Evolutionary conservation across 2,797 vertebrate genomes (phyloP), one percentile per base, ranked within the genome.

Genomic region (Carduelis carduelis): DNA sequence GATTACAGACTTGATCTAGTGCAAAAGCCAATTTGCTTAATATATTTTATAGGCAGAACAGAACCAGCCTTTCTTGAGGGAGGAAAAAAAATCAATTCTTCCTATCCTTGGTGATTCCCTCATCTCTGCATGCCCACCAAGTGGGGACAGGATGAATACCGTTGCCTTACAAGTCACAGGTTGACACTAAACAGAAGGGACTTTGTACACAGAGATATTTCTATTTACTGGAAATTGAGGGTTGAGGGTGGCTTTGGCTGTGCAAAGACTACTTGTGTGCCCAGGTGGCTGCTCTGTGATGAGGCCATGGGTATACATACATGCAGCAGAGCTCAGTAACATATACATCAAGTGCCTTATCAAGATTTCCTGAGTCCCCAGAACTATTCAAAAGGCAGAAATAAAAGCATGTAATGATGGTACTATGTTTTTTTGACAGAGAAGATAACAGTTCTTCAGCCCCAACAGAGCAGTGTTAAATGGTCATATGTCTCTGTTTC

Each of bases 1-100:
- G 71, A 70, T 76, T 89, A 91, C 80, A 59, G 63, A 63, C 55
- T 93, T 95, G 63, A 90, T 79, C 74, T 90, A 74, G 70, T 2
- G 52, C 43, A 68, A 94, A 96, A 88, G 43, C n/a, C 65, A 90
- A 70, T 84, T 94, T 84, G 39, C 44, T 72, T 82, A 46, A 93
- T 35, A 27, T 56, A 28, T 87, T 95, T 95, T 84, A 81, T 35
- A 66, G 35, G 46, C 84, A 79, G 59, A 94, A 93, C 14, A 83
- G 74, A 87, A 76, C 12, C 17, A 76, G 19, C 26, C 44, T 83
- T 88, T 91, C 69, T 60, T 49, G 47, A 83, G 14, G 35, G 19
- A 57, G 18, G n/a, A 37, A 71, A 72, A 75, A 61, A 66, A 37
- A 21, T 32, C 5, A 70, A 5, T 79, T 93, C 22, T 81, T 86